Evolutionary conservation across 2,113 vertebrate genomes (phyloP).

Genomic region (Elgaria multicarinata): DNA sequence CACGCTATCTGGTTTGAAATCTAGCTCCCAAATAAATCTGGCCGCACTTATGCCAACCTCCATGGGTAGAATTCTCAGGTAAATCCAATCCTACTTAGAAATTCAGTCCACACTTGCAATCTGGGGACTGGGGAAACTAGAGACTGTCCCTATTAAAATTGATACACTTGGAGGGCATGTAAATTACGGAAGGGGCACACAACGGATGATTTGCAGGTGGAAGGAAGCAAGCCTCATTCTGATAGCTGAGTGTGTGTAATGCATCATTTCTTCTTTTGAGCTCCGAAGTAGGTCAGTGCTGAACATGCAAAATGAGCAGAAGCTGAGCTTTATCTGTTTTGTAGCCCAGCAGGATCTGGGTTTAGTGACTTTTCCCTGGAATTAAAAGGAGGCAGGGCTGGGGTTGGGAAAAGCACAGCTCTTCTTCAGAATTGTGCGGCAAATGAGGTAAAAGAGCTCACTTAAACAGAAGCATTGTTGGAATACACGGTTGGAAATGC

Average conservation of each 20-base stretch:
- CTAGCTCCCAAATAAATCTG: neutral
- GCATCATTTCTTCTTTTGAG: conserved; percentile 30
- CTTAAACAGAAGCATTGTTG: no score
- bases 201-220: neutral
- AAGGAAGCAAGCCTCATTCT: neutral
- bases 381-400: conserved; percentile 16
- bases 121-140: neutral
- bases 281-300: conserved; percentile 23
- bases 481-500: neutral
- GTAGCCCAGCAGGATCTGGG: neutral
- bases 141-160: neutral
- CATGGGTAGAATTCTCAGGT: no score
- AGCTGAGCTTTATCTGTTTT: conserved; percentile 5
- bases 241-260: conserved; percentile 2
- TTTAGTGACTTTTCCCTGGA: conserved; percentile 33
- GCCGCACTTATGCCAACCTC: neutral
- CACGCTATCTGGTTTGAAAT: neutral
- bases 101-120: neutral
- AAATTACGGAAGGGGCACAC: neutral
- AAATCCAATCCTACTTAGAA: neutral
- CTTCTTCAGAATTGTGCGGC: neutral
- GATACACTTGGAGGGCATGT: neutral
- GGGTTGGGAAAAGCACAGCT: neutral
- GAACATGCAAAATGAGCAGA: conserved; percentile 29
- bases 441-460: neutral